phyloP scores from a whole-genome alignment of 2,888 invertebrate species.

The Chouioia cunea region DNA sequence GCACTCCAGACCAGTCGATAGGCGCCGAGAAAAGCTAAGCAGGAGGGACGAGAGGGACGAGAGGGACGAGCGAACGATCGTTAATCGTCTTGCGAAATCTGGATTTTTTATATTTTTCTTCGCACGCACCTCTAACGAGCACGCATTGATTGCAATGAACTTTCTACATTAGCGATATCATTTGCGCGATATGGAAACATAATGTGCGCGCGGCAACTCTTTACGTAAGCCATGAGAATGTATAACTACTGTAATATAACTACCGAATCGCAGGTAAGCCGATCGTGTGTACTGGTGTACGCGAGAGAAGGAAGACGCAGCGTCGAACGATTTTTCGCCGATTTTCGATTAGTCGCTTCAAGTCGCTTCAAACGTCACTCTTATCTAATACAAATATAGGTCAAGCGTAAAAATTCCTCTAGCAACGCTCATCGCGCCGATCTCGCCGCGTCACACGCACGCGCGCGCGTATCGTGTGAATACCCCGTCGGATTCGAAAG shows the following conservation, averaged over 20 bases:
- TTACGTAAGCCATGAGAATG: slow-evolving; percentile 26
- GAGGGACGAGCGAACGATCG: neutral
- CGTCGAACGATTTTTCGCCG: slow-evolving; percentile 8
- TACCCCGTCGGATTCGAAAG: neutral
- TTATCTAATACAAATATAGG: slow-evolving; percentile 45
- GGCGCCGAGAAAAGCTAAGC: neutral
- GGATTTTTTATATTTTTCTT: neutral
- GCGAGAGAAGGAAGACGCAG: no score
- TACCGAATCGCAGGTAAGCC: no score
- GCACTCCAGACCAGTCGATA: neutral
- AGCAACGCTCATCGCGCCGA: slow-evolving; percentile 37
- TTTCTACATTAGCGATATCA: slow-evolving; percentile 19
- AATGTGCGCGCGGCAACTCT: neutral
- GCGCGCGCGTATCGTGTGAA: neutral
- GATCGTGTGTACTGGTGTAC: slow-evolving; percentile 1
- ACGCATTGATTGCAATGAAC: slow-evolving; percentile 20
- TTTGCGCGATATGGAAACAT: slow-evolving; percentile 15
- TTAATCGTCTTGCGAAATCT: no score
- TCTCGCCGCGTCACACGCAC: slow-evolving; percentile 28
- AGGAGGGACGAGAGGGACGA: slow-evolving; percentile 10
- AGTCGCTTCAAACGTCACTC: slow-evolving; percentile 29
- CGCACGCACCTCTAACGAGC: neutral
- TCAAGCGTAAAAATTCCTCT: slow-evolving; percentile 44
- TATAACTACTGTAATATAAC: neutral
- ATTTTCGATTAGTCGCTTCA: slow-evolving; percentile 1